phyloP scores from a whole-genome alignment of 2,797 vertebrate genomes.

The Podarcis siculus region DNA sequence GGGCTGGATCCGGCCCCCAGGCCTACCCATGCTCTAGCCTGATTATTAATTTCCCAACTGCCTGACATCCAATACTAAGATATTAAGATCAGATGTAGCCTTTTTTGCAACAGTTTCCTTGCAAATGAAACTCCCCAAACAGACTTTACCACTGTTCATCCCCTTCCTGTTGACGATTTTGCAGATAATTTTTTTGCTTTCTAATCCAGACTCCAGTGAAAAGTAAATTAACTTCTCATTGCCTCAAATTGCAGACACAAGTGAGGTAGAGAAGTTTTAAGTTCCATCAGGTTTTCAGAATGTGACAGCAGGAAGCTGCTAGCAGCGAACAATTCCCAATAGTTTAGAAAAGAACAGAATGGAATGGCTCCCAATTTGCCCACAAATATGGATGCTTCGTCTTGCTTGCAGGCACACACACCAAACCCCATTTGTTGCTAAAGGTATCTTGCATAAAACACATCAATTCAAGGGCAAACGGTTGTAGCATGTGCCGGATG shows the following conservation, averaged over 20 bases:
- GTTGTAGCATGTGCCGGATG: not conserved
- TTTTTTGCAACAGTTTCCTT: slow-evolving; percentile 37
- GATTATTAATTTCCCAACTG: slow-evolving; percentile 39
- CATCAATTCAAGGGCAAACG: not conserved
- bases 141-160: slow-evolving; percentile 44
- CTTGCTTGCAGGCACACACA: not conserved
- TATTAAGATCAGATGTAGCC: slow-evolving; percentile 51
- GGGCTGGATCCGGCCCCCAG: too few species aligned
- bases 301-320: not conserved
- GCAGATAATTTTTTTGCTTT: slow-evolving; percentile 58
- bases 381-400: not conserved
- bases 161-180: slow-evolving; percentile 51
- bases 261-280: not conserved
- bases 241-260: not conserved
- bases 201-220: slow-evolving; percentile 59
- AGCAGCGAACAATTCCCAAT: slow-evolving; percentile 1
- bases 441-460: not conserved
- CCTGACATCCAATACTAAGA: slow-evolving; percentile 56
- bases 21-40: too few species aligned
- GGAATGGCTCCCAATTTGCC: not conserved
- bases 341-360: accelerated
- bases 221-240: slow-evolving; percentile 55
- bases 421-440: not conserved
- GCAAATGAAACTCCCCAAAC: slow-evolving; percentile 52
- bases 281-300: not conserved